Conservation (phyloP, 2,113 vertebrate species). For the Ciconia stormi region DNA sequence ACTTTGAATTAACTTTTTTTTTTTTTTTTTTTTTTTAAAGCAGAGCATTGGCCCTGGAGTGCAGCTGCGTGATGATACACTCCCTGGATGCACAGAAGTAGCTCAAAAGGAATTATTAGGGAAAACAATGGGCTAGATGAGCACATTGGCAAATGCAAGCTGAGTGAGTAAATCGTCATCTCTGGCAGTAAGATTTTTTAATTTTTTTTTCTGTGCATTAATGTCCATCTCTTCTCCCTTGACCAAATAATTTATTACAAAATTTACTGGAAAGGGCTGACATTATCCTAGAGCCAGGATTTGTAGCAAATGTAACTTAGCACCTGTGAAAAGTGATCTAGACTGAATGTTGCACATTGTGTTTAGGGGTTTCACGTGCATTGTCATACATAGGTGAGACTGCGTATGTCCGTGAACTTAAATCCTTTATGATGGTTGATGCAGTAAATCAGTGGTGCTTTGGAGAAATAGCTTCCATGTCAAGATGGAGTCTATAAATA, state of each 20-base stretch:
- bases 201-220: neutral
- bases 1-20: neutral
- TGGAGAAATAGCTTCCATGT: neutral
- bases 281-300: neutral
- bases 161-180: neutral
- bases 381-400: neutral
- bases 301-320: neutral
- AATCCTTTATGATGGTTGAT: neutral
- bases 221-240: neutral
- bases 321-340: neutral
- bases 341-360: neutral
- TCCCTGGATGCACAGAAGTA: neutral
- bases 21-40: neutral
- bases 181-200: neutral
- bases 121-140: neutral
- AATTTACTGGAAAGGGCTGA: neutral
- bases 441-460: neutral
- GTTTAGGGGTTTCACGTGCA: neutral
- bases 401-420: fast-evolving
- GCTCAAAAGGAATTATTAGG: neutral
- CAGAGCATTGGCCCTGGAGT: neutral
- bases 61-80: neutral
- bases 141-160: neutral
- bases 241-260: neutral
- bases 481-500: neutral